Evolutionary conservation across 2,113 vertebrate genomes (phyloP).

Genomic region (Prochilodus magdalenae): DNA sequence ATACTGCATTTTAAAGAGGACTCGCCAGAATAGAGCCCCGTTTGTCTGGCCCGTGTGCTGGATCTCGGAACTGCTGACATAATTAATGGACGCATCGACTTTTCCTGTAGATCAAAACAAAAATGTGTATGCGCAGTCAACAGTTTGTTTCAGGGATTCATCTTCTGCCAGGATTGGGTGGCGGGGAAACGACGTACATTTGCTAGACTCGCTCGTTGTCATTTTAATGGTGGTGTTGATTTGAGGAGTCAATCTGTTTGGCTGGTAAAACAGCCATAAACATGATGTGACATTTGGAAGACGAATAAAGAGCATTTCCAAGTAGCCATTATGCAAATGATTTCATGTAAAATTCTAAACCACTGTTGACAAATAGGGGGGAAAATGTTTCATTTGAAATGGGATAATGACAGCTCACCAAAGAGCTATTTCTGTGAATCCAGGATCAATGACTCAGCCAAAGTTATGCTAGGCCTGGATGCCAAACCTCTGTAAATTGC

Average conservation of each 20-base stretch:
- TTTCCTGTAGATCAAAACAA: not conserved
- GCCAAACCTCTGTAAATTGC: not conserved
- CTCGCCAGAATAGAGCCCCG: not conserved
- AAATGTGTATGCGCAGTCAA: not conserved
- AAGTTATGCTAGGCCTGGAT: not conserved
- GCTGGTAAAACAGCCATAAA: constrained; percentile 1
- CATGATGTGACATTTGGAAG: not conserved
- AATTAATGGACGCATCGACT: too few species aligned
- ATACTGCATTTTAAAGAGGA: not conserved
- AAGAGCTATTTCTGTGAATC: not conserved
- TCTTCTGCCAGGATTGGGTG: not conserved
- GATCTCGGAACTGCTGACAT: too few species aligned
- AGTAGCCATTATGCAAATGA: not conserved
- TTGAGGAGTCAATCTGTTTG: not conserved
- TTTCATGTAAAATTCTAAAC: not conserved
- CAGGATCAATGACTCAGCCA: not conserved
- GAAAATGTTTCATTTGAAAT: not conserved
- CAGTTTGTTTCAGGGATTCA: not conserved
- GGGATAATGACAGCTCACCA: not conserved
- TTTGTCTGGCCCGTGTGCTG: not conserved
- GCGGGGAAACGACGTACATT: not conserved
- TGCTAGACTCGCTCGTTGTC: not conserved
- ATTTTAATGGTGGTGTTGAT: not conserved
- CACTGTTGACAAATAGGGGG: not conserved
- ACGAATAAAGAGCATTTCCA: not conserved